These are phyloP conservation scores for Oscheius sp. DNA, from an alignment of 2,888 invertebrate species.

Conservation along the genomic window DNA sequence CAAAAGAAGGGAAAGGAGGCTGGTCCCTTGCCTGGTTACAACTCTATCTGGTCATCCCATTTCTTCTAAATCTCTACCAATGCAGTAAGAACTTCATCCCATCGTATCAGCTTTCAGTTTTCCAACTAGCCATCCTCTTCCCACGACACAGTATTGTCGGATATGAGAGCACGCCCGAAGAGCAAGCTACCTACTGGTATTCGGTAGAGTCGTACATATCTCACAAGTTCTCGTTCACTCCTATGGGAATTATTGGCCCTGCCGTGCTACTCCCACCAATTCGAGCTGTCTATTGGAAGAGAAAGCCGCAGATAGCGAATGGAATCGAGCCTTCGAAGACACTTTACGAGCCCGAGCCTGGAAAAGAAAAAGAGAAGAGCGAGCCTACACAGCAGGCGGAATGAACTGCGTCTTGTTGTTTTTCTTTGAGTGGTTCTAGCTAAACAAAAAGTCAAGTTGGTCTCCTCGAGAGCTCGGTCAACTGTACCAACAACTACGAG, in stretches of 20 bases:
- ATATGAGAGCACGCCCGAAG: conserved; percentile 6
- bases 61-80: background rate
- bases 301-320: background rate
- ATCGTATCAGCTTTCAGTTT: background rate
- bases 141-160: conserved; percentile 19
- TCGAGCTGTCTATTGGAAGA: background rate
- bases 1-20: conserved; percentile 11
- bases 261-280: conserved; percentile 21
- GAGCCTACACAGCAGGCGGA: too few species aligned
- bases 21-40: conserved; percentile 22
- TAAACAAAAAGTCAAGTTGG: too few species aligned
- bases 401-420: too few species aligned
- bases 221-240: conserved; percentile 33
- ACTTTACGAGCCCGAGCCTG: too few species aligned
- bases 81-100: background rate
- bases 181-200: conserved; percentile 13
- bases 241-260: conserved; percentile 15
- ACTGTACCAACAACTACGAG: too few species aligned
- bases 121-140: conserved; percentile 8
- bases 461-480: too few species aligned
- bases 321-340: background rate
- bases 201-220: conserved; percentile 32
- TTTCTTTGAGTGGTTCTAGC: too few species aligned
- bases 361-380: too few species aligned
- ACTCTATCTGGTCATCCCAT: conserved; percentile 13